Evolutionary conservation across 2,888 invertebrate species (phyloP), one percentile per base, ranked within the genome.

Genomic region (Melanotus villosus): DNA sequence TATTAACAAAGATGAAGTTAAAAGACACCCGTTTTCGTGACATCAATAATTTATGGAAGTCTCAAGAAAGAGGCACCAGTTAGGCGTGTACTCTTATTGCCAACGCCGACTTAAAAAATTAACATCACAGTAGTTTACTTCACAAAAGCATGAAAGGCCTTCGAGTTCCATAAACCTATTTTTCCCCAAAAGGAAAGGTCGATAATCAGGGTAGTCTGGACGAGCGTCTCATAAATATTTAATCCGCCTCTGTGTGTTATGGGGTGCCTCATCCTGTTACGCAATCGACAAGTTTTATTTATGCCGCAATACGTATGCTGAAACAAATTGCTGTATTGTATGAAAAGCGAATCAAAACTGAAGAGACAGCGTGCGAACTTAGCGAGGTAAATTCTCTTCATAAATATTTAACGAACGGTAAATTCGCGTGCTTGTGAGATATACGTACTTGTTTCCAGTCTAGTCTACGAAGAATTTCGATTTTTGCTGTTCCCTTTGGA

Each of bases 351-450:
- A 47, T 47, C 47, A 47, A 43, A 23, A 47, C 18, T n/a, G n/a
- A 12, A 16, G 19, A 57, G 41, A 21, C 57, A 57, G 36, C 57
- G 57, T 57, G 57, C 38, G 57, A 57, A 57, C 14, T n/a, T 21
- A 14, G 10, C 4, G 2, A 23, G 12, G 1, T 19, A 1, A 21
- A 23, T 38, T 41, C 23, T 41, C 26, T 57, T 57, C 38, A 57
- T 57, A 57, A 38, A 57, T 57, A 57, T 57, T 57, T 41, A 57
- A 57, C 38, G 26, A 57, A 57, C 41, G 36, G 16, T 57, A 23
- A 38, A 38, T 57, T 54, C 38, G 34, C 23, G 56, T 32, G 23
- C 36, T 38, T 9, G 56, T 21, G 57, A 14, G 57, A 23, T 41
- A 2, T 23, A 34, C 54, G 10, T 3, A 26, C 23, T 41, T 38